phyloP scores from a whole-genome alignment of 2,113 vertebrate genomes.

The Ictalurus punctatus region DNA sequence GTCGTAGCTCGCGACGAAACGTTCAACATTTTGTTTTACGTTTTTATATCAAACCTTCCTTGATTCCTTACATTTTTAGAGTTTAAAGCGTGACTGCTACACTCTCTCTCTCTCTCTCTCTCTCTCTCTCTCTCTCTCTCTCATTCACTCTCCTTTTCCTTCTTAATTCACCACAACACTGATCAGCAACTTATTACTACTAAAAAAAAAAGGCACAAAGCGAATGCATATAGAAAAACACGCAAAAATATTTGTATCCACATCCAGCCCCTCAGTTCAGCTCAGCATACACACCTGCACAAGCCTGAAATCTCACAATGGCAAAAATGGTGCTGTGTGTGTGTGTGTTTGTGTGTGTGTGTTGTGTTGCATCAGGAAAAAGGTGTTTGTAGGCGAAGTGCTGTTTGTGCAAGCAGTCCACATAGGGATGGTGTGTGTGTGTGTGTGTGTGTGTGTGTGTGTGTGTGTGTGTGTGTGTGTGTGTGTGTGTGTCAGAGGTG shows the following conservation, averaged over 20 bases:
- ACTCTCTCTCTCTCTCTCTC: neutral
- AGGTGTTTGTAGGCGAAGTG: slow-evolving; percentile 64
- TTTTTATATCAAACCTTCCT: neutral
- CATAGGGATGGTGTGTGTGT: slow-evolving; percentile 41
- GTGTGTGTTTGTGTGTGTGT: neutral
- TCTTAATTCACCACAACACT: slow-evolving; percentile 1
- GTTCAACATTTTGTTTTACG: neutral
- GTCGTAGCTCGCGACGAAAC: neutral
- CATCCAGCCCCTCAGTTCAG: slow-evolving; percentile 25
- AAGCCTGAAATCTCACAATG: neutral
- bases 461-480: slow-evolving; percentile 10
- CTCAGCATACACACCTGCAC: neutral
- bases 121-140: neutral
- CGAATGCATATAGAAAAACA: neutral
- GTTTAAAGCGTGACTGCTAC: neutral
- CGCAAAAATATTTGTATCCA: neutral
- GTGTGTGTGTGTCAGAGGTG: slow-evolving; percentile 31
- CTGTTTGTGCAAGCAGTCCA: slow-evolving; percentile 72
- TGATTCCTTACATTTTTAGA: neutral
- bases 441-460: slow-evolving; percentile 22
- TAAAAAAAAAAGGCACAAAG: slow-evolving; percentile 1
- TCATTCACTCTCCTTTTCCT: neutral
- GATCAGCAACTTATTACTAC: neutral
- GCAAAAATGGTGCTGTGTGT: neutral
- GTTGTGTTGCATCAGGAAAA: slow-evolving; percentile 28